Base-by-base conservation (phyloP, 2,797 vertebrate species). In the Coluber constrictor region DNA sequence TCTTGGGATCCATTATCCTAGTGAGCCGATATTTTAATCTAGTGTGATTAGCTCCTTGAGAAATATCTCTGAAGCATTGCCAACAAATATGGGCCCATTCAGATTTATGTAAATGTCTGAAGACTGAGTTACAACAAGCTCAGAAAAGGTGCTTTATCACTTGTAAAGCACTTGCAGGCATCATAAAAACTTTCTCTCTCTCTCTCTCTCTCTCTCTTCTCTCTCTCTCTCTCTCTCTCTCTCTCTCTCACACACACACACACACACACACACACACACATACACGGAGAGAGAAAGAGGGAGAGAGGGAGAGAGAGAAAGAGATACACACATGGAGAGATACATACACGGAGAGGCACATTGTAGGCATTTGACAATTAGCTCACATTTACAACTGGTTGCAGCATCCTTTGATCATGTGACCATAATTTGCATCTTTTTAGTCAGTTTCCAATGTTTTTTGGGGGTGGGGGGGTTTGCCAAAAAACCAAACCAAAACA, bases 391-490 rank as follows among this genome's bases (percentile, higher is more conserved):
- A 70, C 63, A 70, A 32, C 13, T 32, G 63, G 63, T 70, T 70
- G 63, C 63, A 70, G n/a, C 13, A 70, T 32, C 5, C 63, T 70
- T n/a, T 32, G 63, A 0, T 70, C 63, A 32, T 0, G 63, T 32
- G 63, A 32, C 63, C 63, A 70, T 1, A 13, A 70, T 16, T 32
- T 70, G 29, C n/a, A 70, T 70, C 13, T 70, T 70, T 66, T 70
- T 7, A 32, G 13, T n/a, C 5, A 32, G 5, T 32, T 70, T 70
- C n/a, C 13, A 32, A 32, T 54, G 9, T 54, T 54, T 8, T 54
- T 7, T 5, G 9, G 4, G 0, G 2, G 13, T 7, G 13, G 9
- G 4, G 0, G 2, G 13, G 29, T 66, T n/a, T 5, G 59, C 29
- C 29, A 66, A 6, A 37, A 37, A 37, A 37, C 37, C 37, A 37